Evolutionary conservation across 1,140 invertebrate species (phyloP).

Genomic region (Physella acuta): DNA sequence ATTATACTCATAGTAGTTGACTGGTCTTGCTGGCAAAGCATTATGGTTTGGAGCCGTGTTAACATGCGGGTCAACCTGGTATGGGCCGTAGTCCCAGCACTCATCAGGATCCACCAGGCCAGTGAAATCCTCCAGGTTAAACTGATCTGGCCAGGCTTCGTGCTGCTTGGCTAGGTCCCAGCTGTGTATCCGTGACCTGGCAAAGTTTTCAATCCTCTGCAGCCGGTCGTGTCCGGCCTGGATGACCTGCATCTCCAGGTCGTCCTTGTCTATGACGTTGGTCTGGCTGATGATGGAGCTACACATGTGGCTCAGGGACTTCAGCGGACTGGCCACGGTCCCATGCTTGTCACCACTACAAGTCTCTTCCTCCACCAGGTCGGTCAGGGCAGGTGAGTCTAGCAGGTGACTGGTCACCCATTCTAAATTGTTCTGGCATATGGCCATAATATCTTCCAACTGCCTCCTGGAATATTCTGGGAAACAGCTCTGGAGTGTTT

Average conservation of each 20-base stretch:
- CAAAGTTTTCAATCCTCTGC: slow-evolving; percentile 9
- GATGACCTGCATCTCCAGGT: slow-evolving; percentile 23
- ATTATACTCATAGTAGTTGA: too few relatives aligned
- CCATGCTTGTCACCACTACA: not conserved
- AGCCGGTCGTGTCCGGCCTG: slow-evolving; percentile 8
- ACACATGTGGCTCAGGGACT: slow-evolving; percentile 13
- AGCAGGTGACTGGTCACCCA: slow-evolving; percentile 24
- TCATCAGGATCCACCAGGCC: not conserved
- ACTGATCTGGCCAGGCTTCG: not conserved
- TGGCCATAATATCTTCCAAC: slow-evolving; percentile 15
- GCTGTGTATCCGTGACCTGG: not conserved
- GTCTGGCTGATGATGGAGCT: not conserved
- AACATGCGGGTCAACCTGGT: not conserved
- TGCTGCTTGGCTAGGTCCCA: not conserved
- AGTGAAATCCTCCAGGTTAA: not conserved
- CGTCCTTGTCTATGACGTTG: slow-evolving; percentile 6
- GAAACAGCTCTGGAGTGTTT: slow-evolving; percentile 24
- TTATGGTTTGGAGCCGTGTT: too few relatives aligned
- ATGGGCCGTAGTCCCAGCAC: not conserved
- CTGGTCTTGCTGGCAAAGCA: too few relatives aligned
- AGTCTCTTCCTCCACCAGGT: slow-evolving; percentile 12
- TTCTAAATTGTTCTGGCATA: slow-evolving; percentile 22
- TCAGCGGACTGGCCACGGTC: not conserved
- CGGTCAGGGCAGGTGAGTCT: slow-evolving; percentile 6
- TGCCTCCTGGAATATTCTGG: slow-evolving; percentile 23